Conservation (phyloP, 2,113 vertebrate species). For the Dicaeum eximium region DNA sequence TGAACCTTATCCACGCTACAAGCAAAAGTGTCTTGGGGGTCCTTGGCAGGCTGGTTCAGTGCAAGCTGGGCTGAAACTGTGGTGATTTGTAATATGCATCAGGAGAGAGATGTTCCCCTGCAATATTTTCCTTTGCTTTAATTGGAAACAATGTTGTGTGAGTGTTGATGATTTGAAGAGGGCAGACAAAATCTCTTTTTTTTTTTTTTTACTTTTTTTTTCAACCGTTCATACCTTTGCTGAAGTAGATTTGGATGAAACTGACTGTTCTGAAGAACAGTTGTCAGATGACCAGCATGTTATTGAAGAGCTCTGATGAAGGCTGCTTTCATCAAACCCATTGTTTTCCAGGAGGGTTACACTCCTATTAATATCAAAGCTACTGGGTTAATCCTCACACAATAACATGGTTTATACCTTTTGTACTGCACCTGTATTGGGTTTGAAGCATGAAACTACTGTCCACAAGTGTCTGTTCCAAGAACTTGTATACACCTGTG, state of each 20-base stretch:
- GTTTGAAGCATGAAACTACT: background rate
- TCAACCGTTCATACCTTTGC: background rate
- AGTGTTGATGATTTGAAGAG: background rate
- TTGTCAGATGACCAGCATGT: background rate
- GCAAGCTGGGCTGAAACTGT: background rate
- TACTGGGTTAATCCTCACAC: background rate
- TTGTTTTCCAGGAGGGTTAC: background rate
- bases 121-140: background rate
- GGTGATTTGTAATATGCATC: background rate
- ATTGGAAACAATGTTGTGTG: background rate
- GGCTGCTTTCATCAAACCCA: background rate
- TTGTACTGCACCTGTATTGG: background rate
- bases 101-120: background rate
- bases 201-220: background rate
- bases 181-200: background rate
- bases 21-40: background rate
- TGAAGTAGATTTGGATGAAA: background rate
- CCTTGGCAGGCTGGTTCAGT: background rate
- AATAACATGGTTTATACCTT: background rate
- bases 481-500: background rate
- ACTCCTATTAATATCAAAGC: background rate
- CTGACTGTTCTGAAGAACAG: background rate
- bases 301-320: background rate
- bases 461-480: background rate
- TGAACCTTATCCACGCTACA: background rate